These are phyloP conservation scores for Geotrypetes seraphini DNA, from an alignment of 2,797 vertebrate species.

Conservation along the genomic window DNA sequence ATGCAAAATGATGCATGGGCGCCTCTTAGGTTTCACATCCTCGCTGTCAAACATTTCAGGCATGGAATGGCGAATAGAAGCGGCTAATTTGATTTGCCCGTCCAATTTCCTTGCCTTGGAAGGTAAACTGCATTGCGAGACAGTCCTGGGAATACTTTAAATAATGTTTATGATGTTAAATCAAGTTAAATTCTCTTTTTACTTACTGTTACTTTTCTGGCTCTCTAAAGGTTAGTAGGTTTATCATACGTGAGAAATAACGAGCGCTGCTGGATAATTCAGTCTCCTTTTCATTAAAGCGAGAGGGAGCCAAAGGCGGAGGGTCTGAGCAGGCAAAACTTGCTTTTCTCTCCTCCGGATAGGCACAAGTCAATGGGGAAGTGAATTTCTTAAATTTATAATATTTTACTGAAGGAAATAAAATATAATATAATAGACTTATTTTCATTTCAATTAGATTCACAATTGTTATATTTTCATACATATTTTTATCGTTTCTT, in stretches of 20 bases:
- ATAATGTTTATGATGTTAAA: constrained; percentile 19
- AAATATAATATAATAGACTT: too few species aligned
- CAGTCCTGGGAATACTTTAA: constrained; percentile 10
- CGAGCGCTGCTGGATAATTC: not conserved
- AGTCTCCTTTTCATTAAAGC: not conserved
- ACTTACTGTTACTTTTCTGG: constrained; percentile 2
- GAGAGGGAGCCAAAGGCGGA: not conserved
- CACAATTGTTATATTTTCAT: too few species aligned
- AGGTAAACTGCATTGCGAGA: constrained; percentile 14
- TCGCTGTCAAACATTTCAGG: constrained; percentile 4
- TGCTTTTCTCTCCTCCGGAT: too few species aligned
- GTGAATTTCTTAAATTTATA: too few species aligned
- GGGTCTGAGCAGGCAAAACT: too few species aligned
- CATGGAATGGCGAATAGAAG: constrained; percentile 15
- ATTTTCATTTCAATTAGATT: too few species aligned
- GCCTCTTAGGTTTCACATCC: not conserved
- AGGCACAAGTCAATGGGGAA: too few species aligned
- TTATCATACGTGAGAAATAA: not conserved
- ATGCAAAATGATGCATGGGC: not conserved
- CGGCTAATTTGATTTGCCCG: constrained; percentile 13
- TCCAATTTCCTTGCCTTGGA: constrained; percentile 20
- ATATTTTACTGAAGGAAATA: too few species aligned
- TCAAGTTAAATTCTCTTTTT: constrained; percentile 14
- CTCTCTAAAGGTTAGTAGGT: constrained; percentile 3
- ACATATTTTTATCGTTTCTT: too few species aligned